These are phyloP conservation scores for Dryadula phaetusa DNA, from an alignment of 2,888 invertebrate species.

Conservation along the genomic window DNA sequence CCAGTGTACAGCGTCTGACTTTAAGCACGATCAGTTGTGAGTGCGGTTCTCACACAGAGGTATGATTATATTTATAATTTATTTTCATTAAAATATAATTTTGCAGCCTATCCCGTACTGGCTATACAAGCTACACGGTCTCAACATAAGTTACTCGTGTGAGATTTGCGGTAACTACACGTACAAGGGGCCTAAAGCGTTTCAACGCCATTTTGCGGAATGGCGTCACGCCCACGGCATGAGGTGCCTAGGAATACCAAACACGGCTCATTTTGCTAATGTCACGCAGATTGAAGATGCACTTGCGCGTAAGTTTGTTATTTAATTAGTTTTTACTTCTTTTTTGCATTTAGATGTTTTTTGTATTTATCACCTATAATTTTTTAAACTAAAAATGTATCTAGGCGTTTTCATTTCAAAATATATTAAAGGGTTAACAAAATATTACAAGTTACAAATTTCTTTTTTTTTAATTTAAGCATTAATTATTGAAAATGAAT, in stretches of 20 bases:
- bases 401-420: too few species aligned
- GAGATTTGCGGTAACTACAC: conserved; percentile 99
- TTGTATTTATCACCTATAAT: background rate
- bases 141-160: conserved; percentile 99
- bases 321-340: too few species aligned
- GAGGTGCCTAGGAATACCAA: conserved; percentile 99
- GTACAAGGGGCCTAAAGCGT: conserved; percentile 99
- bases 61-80: too few species aligned
- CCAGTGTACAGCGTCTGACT: too few species aligned
- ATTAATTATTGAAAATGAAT: too few species aligned
- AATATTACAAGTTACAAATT: too few species aligned
- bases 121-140: conserved; percentile 99
- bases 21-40: too few species aligned
- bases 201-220: conserved; percentile 99
- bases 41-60: too few species aligned
- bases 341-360: background rate
- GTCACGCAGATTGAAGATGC: conserved; percentile 99
- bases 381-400: too few species aligned
- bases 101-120: conserved; percentile 91
- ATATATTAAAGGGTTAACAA: too few species aligned
- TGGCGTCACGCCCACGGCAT: conserved; percentile 97
- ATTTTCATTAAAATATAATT: conserved; percentile 20
- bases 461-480: too few species aligned
- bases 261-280: conserved; percentile 99
- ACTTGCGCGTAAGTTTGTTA: conserved; percentile 89